These are phyloP conservation scores for Drosophila leontia DNA, from an alignment of 1,140 invertebrate species.

Conservation along the genomic window DNA sequence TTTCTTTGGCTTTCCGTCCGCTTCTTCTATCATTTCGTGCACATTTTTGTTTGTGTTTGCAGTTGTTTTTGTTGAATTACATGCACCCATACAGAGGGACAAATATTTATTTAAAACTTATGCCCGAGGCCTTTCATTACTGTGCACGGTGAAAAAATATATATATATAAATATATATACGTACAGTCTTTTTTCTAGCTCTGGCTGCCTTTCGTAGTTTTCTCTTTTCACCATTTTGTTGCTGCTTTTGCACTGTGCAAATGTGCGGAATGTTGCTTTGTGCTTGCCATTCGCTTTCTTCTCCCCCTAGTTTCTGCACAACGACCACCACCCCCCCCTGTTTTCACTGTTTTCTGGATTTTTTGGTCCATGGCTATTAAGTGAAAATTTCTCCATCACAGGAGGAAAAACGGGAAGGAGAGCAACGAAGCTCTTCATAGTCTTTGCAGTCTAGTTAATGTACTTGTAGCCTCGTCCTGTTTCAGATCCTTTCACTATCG, in stretches of 20 bases:
- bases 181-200: constrained; percentile 26
- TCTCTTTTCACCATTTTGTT: constrained; percentile 32
- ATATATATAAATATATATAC: constrained; percentile 40
- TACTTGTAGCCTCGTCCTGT: constrained; percentile 53
- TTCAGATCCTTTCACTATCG: constrained; percentile 38
- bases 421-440: constrained; percentile 29
- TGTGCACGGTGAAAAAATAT: constrained; percentile 68
- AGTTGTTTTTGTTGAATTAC: constrained; percentile 79
- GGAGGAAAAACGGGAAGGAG: background rate
- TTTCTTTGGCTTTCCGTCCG: constrained; percentile 59
- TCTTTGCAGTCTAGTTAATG: constrained; percentile 68
- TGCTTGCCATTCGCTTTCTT: constrained; percentile 51
- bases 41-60: constrained; percentile 55
- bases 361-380: constrained; percentile 51
- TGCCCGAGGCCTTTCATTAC: constrained; percentile 82
- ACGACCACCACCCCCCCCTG: background rate
- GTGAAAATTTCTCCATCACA: constrained; percentile 41
- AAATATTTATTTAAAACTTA: constrained; percentile 84
- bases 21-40: constrained; percentile 44
- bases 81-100: constrained; percentile 70
- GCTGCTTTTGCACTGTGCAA: constrained; percentile 62
- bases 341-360: constrained; percentile 36
- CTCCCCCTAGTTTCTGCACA: constrained; percentile 2
- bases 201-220: constrained; percentile 2
- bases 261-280: constrained; percentile 71